These are phyloP conservation scores for Cyrtonyx montezumae DNA, from an alignment of 2,113 vertebrate species.

Conservation along the genomic window DNA sequence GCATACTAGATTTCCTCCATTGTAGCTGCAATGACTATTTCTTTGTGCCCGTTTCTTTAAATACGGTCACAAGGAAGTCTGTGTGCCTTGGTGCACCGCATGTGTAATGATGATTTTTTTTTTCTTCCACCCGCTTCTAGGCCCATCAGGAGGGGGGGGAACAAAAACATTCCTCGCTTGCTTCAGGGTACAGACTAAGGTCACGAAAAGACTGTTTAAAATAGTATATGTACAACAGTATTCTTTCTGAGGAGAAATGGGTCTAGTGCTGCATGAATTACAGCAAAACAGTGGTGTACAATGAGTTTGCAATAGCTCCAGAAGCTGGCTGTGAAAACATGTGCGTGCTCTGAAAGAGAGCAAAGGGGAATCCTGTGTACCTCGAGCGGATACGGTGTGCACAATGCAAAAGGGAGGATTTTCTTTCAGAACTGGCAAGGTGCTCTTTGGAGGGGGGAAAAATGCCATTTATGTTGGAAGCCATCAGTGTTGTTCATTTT, in stretches of 20 bases:
- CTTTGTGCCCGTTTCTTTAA: conserved; percentile 85
- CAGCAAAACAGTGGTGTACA: conserved; percentile 69
- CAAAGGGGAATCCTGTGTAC: conserved; percentile 41
- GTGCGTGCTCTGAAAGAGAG: conserved; percentile 27
- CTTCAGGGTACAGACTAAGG: conserved; percentile 72
- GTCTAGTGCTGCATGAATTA: conserved; percentile 52
- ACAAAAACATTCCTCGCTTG: conserved; percentile 64
- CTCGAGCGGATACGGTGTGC: conserved; percentile 10
- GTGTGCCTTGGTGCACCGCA: conserved; percentile 79
- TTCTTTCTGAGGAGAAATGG: conserved; percentile 64
- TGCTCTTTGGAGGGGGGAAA: neutral
- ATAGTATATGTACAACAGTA: conserved; percentile 71
- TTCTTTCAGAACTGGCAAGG: neutral
- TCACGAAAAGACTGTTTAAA: conserved; percentile 82
- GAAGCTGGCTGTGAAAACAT: conserved; percentile 53
- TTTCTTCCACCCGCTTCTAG: neutral
- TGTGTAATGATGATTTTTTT: conserved; percentile 79
- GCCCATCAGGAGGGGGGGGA: conserved; percentile 7
- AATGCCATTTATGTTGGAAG: accelerated
- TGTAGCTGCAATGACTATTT: conserved; percentile 88
- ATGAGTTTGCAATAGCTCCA: conserved; percentile 65
- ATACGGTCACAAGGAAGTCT: conserved; percentile 82
- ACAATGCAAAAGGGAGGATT: neutral
- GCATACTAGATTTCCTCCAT: conserved; percentile 81
- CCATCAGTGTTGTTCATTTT: neutral